Evolutionary conservation across 2,113 vertebrate species (phyloP), one percentile per base, ranked within the genome.

Genomic region (Rhinopomastus cyanomelas): DNA sequence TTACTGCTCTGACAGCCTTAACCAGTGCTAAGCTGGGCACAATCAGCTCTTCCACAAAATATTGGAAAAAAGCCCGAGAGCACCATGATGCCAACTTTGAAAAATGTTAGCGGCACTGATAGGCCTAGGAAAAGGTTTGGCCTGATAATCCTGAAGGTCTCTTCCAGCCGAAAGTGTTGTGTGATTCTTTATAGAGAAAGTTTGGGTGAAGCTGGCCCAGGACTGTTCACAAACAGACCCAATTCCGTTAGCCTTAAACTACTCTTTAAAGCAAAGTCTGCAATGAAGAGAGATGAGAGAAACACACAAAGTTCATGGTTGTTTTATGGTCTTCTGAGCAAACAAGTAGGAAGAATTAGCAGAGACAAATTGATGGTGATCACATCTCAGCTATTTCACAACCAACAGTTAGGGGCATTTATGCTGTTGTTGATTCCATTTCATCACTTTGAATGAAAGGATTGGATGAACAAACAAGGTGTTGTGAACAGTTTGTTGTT

Each of bases 81-180:
- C 10, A 51, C 39, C 5, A 7, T 0, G 0, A 32, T 16, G n/a
- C 5, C 21, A 55, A 39, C 46, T 60, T 9, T 52, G 29, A 62
- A 49, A 66, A 57, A 25, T 44, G 8, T 5, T 12, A 3, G 3
- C 15, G 39, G 39, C 15, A 15, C 39, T 42, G 39, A 42, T 42
- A 42, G 39, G 39, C 11, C 39, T 42, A 42, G 15, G 39, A 42
- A 42, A 42, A 42, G 39, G 39, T 42, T 42, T 11, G 39, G 15
- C 39, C 15, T 42, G 39, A 42, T n/a, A n/a, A n/a, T 42, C 39
- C 15, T 42, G 15, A 42, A 42, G 39, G 39, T 42, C 39, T 42
- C 11, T 42, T 42, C 39, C 39, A 42, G 39, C 39, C 39, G 15
- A 42, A 42, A 42, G 11, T 48, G 46, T 17, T 48, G 9, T 48